Evolutionary conservation across 2,113 vertebrate species (phyloP).

Genomic region (Actenoides hombroni): DNA sequence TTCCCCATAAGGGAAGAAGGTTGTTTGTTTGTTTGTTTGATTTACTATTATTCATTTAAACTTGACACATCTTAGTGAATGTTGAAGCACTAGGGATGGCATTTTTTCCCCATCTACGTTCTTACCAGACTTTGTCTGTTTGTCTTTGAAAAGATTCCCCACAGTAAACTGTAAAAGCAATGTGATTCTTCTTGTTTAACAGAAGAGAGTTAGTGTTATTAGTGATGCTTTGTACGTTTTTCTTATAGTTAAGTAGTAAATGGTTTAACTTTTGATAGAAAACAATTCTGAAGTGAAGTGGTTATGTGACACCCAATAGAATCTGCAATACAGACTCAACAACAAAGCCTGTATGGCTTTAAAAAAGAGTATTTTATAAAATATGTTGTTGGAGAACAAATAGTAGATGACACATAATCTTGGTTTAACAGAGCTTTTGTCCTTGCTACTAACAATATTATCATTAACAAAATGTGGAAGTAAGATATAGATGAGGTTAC

Average conservation of each 20-base stretch:
- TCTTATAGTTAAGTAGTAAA: neutral
- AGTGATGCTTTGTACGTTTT: slow-evolving; percentile 20
- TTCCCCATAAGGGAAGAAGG: slow-evolving; percentile 21
- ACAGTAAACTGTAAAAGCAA: slow-evolving; percentile 29
- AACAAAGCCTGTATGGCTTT: neutral
- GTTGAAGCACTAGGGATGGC: neutral
- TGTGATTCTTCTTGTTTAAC: slow-evolving; percentile 7
- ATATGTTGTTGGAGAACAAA: neutral
- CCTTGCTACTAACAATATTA: neutral
- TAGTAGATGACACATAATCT: neutral
- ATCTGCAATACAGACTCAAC: neutral
- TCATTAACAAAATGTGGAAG: neutral
- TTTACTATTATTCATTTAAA: slow-evolving; percentile 41
- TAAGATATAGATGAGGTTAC: neutral
- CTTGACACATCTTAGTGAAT: slow-evolving; percentile 21
- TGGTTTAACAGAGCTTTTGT: neutral
- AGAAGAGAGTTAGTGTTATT: neutral
- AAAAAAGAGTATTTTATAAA: neutral
- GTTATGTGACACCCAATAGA: neutral
- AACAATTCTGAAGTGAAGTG: neutral
- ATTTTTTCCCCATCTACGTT: slow-evolving; percentile 25
- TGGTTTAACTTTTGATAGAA: slow-evolving; percentile 11
- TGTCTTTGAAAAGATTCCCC: slow-evolving; percentile 25
- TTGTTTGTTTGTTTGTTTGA: neutral
- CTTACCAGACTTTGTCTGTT: neutral